A percentile compares a stretch with the other conserved stretches of the same genome.
Evolutionary conservation across 2,113 vertebrate genomes (phyloP).

Genomic region (Pholis gunnellus): DNA sequence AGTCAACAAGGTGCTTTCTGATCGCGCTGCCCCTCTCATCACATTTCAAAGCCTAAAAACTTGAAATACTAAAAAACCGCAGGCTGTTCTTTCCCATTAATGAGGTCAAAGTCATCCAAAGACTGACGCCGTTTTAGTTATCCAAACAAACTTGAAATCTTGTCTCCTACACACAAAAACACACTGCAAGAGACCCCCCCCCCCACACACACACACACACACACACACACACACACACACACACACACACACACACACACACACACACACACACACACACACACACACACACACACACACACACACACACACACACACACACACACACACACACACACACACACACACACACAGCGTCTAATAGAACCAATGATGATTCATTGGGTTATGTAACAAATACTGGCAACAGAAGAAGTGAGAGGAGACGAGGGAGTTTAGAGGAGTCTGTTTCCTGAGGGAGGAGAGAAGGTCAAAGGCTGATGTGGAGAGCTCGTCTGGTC

Average conservation of each 20-base stretch:
- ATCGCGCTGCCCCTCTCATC: neutral
- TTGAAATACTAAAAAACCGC: neutral
- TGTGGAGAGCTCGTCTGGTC: conserved; percentile 17
- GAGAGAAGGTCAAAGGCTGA: conserved; percentile 13
- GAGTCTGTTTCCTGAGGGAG: conserved; percentile 23
- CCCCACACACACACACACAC: conserved; percentile 22
- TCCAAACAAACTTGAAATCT: conserved; percentile 53
- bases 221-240: neutral
- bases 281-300: conserved; percentile 22
- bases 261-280: conserved; percentile 20
- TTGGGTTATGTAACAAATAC: conserved; percentile 57
- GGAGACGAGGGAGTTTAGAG: conserved; percentile 29
- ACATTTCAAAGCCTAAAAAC: neutral
- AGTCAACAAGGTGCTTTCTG: neutral
- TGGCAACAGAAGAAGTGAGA: conserved; percentile 51
- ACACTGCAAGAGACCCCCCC: conserved; percentile 9
- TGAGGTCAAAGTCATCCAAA: conserved; percentile 39
- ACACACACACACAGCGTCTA: conserved; percentile 23
- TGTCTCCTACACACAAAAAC: conserved; percentile 44
- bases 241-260: neutral
- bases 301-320: neutral
- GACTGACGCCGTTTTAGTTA: conserved; percentile 33
- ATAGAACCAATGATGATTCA: conserved; percentile 72
- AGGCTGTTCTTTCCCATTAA: neutral
- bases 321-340: neutral